Conservation (phyloP, 1,140 invertebrate species). For the Phymastichus coffea region DNA sequence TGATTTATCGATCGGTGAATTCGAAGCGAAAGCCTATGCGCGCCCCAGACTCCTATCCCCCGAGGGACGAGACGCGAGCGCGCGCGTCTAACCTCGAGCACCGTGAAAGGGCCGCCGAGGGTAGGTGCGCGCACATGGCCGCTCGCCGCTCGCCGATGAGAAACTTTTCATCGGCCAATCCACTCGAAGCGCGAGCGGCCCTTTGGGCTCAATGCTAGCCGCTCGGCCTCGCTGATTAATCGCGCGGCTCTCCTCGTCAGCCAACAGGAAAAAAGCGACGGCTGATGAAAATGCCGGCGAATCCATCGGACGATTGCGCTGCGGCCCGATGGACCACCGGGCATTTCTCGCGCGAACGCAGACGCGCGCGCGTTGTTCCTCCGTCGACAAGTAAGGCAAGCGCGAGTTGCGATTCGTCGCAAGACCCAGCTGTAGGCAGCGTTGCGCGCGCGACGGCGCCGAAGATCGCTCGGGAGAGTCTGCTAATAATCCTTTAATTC, state of each 20-base stretch:
- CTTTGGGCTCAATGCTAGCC: too few relatives aligned
- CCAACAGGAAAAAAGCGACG: too few relatives aligned
- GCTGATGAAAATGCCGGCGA: too few relatives aligned
- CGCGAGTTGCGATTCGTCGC: too few relatives aligned
- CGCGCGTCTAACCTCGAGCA: neutral
- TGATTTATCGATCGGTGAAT: conserved; percentile 27
- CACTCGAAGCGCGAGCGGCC: neutral
- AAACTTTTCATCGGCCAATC: neutral
- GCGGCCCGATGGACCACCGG: too few relatives aligned
- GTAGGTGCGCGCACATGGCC: conserved; percentile 10
- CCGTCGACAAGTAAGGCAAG: too few relatives aligned
- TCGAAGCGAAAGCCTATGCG: neutral
- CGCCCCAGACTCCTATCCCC: neutral
- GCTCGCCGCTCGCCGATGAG: neutral
- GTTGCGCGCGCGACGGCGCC: too few relatives aligned
- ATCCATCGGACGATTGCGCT: too few relatives aligned
- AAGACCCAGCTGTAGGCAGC: too few relatives aligned
- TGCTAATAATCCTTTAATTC: conserved; percentile 21
- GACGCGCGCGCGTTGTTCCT: too few relatives aligned
- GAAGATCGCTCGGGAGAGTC: neutral
- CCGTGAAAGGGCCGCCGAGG: neutral
- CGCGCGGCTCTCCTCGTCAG: neutral
- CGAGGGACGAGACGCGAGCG: neutral
- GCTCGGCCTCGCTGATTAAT: neutral
- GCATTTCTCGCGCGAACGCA: too few relatives aligned